phyloP scores from a whole-genome alignment of 2,888 invertebrate genomes.

The Papilio protenor region DNA sequence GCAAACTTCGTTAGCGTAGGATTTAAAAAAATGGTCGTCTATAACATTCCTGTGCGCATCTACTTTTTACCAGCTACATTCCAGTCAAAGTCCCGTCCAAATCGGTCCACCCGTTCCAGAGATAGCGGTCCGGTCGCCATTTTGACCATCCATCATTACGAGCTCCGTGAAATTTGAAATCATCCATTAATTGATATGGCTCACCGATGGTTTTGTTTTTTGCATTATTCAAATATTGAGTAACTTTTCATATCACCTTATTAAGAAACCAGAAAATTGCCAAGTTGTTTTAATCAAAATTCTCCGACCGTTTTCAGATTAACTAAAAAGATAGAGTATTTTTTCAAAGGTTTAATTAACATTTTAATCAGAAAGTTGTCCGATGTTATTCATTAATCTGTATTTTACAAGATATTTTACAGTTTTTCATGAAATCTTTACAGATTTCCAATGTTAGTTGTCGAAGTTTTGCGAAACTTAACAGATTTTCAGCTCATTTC shows the following conservation, averaged over 20 bases:
- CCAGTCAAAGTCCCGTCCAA: too few relatives aligned
- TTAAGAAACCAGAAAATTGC: background rate
- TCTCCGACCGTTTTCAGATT: background rate
- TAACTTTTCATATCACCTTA: background rate
- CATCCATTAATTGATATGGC: background rate
- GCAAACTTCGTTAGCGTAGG: too few relatives aligned
- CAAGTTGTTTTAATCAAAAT: background rate
- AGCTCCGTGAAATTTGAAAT: too few relatives aligned
- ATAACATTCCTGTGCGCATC: too few relatives aligned
- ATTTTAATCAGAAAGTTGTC: background rate
- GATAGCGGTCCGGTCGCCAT: too few relatives aligned
- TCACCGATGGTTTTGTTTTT: background rate
- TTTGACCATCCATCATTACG: too few relatives aligned
- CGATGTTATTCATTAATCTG: background rate
- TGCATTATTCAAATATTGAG: background rate
- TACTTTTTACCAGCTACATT: too few relatives aligned
- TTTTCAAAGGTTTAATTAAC: background rate
- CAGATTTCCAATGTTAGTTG: background rate
- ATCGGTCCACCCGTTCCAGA: too few relatives aligned
- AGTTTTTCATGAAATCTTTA: background rate
- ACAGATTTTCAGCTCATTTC: background rate
- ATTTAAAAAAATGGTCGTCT: too few relatives aligned
- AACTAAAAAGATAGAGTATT: background rate
- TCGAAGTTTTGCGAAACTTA: background rate
- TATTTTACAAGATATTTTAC: background rate